These are phyloP conservation scores for Drosophila atripex DNA, from an alignment of 2,888 invertebrate species.

Conservation along the genomic window DNA sequence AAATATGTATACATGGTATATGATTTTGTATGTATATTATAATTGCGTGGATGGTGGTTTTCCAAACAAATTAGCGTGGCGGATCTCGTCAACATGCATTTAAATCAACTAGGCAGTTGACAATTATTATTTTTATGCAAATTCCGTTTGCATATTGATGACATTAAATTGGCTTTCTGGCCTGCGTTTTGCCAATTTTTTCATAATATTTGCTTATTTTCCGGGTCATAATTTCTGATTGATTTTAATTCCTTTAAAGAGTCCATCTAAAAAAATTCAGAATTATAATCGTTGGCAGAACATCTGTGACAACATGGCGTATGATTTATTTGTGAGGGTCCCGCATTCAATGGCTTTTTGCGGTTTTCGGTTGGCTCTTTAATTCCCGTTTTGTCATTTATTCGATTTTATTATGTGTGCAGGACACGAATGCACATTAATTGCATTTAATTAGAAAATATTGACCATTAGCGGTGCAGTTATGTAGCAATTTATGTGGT, in stretches of 20 bases:
- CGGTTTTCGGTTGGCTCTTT: constrained; percentile 23
- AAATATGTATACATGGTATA: constrained; percentile 37
- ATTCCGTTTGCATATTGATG: constrained; percentile 34
- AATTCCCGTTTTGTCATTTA: constrained; percentile 9
- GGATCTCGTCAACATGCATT: constrained; percentile 48
- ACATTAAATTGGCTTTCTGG: constrained; percentile 63
- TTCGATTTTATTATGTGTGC: constrained; percentile 31
- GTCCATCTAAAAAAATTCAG: not conserved
- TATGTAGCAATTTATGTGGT: constrained; percentile 20
- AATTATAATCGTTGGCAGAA: constrained; percentile 24
- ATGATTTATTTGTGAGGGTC: constrained; percentile 64
- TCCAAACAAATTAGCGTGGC: constrained; percentile 39
- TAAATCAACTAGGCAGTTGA: constrained; percentile 42
- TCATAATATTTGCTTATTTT: constrained; percentile 49
- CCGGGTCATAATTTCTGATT: constrained; percentile 27
- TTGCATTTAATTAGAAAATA: constrained; percentile 70
- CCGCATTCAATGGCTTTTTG: constrained; percentile 55
- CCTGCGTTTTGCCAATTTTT: constrained; percentile 36
- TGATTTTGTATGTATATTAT: constrained; percentile 11
- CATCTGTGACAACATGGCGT: constrained; percentile 53
- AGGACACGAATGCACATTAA: constrained; percentile 57
- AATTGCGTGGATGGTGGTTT: constrained; percentile 1
- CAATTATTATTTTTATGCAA: constrained; percentile 22
- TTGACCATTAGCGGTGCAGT: constrained; percentile 51
- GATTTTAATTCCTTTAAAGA: constrained; percentile 25